Conservation (phyloP, 2,797 vertebrate species). For the Semotilus atromaculatus region DNA sequence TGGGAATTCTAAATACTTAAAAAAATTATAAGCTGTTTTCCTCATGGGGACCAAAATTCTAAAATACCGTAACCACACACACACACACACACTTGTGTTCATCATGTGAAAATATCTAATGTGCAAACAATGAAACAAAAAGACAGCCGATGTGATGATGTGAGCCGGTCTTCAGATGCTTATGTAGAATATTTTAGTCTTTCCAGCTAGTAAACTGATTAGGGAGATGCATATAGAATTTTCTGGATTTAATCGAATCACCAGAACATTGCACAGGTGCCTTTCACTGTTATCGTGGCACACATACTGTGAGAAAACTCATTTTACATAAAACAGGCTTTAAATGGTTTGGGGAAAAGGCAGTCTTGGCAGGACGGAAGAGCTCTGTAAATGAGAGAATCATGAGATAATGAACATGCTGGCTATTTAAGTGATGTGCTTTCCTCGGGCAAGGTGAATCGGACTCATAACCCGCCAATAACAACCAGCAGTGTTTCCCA, state of each 20-base stretch:
- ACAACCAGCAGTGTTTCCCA: conserved; percentile 15
- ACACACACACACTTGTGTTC: no score
- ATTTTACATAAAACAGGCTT: conserved; percentile 42
- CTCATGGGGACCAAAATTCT: no score
- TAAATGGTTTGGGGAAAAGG: conserved; percentile 27
- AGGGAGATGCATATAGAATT: background rate
- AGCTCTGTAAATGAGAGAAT: conserved; percentile 1
- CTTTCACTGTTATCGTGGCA: conserved; percentile 8
- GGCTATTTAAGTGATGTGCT: conserved; percentile 19
- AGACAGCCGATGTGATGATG: background rate
- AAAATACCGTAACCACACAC: no score
- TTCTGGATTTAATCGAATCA: conserved; percentile 15
- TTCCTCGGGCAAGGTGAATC: conserved; percentile 57
- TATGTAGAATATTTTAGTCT: background rate
- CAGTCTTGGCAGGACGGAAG: conserved; percentile 21
- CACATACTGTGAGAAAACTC: conserved; percentile 20
- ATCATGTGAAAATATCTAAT: no score
- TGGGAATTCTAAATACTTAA: no score
- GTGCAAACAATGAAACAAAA: no score
- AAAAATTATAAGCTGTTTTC: no score
- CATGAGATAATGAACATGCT: conserved; percentile 39
- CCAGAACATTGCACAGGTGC: conserved; percentile 5
- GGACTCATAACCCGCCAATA: conserved; percentile 34
- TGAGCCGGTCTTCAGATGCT: background rate
- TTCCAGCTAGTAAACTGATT: background rate